Conservation (phyloP, 2,113 vertebrate species). For the Malurus alboscapulatus region DNA sequence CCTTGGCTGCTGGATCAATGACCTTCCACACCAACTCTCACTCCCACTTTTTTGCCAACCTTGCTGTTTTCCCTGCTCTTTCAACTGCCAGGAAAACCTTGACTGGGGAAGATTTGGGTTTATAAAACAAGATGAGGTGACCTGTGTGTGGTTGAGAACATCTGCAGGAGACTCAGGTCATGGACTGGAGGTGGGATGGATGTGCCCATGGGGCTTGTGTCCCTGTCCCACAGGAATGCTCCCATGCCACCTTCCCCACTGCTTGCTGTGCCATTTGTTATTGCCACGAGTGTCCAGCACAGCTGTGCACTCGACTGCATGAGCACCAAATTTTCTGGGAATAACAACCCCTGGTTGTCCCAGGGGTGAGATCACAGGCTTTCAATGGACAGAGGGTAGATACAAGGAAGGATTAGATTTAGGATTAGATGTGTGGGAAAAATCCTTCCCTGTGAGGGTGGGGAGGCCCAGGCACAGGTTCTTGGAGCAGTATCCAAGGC, state of each 20-base stretch:
- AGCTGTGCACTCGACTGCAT: neutral
- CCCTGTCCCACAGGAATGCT: rapidly evolving
- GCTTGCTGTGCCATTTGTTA: neutral
- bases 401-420: neutral
- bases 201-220: neutral
- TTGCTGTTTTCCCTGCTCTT: neutral
- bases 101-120: neutral
- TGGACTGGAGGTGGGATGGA: neutral
- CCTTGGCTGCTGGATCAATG: neutral
- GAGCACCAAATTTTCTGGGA: neutral
- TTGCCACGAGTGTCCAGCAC: neutral
- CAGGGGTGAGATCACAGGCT: neutral
- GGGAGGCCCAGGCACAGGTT: neutral
- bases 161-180: neutral
- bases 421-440: neutral
- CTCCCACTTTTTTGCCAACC: neutral
- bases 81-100: neutral
- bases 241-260: neutral
- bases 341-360: neutral
- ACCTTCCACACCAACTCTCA: neutral
- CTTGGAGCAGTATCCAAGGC: neutral
- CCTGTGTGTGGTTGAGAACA: neutral
- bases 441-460: neutral
- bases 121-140: neutral
- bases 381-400: too few species aligned